Percentiles rank a stretch among this genome's conserved stretches.
Conservation (phyloP, 2,797 vertebrate genomes). For the Phoeniculus purpureus region DNA sequence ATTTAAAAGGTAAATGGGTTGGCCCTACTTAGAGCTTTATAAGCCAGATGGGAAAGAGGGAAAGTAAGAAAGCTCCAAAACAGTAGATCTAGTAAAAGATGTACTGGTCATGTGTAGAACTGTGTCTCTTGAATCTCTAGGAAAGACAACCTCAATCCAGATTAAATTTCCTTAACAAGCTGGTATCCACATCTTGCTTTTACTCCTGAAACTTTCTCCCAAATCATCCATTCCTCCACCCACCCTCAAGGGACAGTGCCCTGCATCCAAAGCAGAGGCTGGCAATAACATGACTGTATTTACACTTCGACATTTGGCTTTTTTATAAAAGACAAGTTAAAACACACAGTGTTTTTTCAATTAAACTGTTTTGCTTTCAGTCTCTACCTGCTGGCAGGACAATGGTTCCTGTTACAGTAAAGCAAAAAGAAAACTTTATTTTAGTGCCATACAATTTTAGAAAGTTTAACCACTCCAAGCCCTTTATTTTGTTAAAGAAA, state of each 20-base stretch:
- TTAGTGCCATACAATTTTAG: slow-evolving; percentile 41
- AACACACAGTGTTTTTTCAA: background rate
- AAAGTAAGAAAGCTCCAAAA: background rate
- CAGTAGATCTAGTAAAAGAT: accelerated
- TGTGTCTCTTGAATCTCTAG: background rate
- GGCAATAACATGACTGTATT: accelerated
- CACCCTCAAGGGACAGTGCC: background rate
- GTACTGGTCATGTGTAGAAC: background rate
- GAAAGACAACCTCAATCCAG: background rate
- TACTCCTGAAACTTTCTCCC: background rate
- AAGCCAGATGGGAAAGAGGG: background rate
- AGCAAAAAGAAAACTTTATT: slow-evolving; percentile 31
- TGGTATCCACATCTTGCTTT: background rate
- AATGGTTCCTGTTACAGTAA: background rate
- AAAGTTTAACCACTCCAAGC: slow-evolving; percentile 51
- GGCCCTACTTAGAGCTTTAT: background rate
- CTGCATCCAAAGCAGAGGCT: background rate
- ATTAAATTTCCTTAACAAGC: background rate
- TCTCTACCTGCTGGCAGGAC: slow-evolving; percentile 4
- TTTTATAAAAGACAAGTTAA: background rate
- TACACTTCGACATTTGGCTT: background rate
- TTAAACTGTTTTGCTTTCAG: background rate
- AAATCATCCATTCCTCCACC: background rate
- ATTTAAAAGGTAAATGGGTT: background rate
- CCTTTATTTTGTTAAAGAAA: slow-evolving; percentile 65